phyloP scores from a whole-genome alignment of 2,797 vertebrate genomes.

The Apogon hyalosoma region DNA sequence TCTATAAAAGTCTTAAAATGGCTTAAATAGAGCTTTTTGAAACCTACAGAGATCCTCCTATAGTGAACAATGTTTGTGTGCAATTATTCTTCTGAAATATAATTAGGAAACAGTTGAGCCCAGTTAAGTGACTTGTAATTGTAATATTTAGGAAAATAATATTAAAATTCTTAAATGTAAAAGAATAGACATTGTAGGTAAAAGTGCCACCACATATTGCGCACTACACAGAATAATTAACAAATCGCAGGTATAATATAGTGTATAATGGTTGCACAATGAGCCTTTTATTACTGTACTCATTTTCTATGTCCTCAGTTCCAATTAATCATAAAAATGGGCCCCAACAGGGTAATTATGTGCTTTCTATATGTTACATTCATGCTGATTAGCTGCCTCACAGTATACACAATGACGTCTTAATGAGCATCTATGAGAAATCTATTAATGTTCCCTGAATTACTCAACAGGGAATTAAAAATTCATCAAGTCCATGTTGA shows the following conservation, averaged over 20 bases:
- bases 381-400: slow-evolving; percentile 73
- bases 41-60: too few relatives aligned
- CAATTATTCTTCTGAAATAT: too few relatives aligned
- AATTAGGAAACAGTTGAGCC: too few relatives aligned
- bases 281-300: slow-evolving; percentile 67
- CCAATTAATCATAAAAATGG: slow-evolving; percentile 75
- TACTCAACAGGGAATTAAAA: slow-evolving; percentile 55
- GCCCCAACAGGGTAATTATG: slow-evolving; percentile 78
- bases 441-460: slow-evolving; percentile 66
- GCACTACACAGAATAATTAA: slow-evolving; percentile 10
- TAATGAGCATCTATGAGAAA: slow-evolving; percentile 71
- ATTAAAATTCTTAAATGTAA: background rate
- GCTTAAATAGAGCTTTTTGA: too few relatives aligned
- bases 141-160: background rate
- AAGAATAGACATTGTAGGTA: background rate
- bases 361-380: slow-evolving; percentile 60
- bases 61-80: too few relatives aligned
- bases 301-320: slow-evolving; percentile 55
- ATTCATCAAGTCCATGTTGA: slow-evolving; percentile 19
- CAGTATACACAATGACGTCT: slow-evolving; percentile 59
- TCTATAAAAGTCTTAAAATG: too few relatives aligned
- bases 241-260: slow-evolving; percentile 33
- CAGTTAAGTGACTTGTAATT: background rate
- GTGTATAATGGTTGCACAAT: slow-evolving; percentile 56
- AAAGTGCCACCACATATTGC: slow-evolving; percentile 9